Conservation (phyloP, 2,113 vertebrate genomes). For the Syrmaticus mikado region DNA sequence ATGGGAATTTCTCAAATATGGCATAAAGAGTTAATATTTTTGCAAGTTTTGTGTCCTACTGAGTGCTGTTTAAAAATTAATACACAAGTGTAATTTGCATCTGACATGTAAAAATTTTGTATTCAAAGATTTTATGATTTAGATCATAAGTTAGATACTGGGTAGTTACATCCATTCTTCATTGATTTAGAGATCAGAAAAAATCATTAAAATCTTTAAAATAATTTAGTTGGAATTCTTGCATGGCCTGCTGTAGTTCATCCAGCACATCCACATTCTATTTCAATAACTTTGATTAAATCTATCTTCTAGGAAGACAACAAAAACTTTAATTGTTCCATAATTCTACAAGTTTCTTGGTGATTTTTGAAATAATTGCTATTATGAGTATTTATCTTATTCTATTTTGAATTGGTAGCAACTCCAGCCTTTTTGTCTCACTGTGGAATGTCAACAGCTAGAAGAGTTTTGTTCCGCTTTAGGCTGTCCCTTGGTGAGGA, state of each 20-base stretch:
- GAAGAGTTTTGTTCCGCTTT: not conserved
- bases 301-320: not conserved
- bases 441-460: not conserved
- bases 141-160: not conserved
- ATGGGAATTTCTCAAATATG: not conserved
- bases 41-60: not conserved
- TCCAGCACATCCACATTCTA: not conserved
- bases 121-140: not conserved
- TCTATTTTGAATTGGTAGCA: not conserved
- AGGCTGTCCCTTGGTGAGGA: not conserved
- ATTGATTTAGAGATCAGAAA: not conserved
- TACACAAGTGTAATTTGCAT: not conserved
- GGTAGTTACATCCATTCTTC: not conserved
- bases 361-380: not conserved
- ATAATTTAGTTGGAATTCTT: not conserved
- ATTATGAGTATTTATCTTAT: not conserved
- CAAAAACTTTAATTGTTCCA: not conserved
- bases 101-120: not conserved
- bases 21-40: not conserved
- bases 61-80: not conserved
- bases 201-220: not conserved
- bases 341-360: not conserved
- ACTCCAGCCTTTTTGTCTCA: not conserved
- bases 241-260: not conserved
- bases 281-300: not conserved